These are phyloP conservation scores for Regulus satrapa DNA, from an alignment of 2,113 vertebrate genomes.

Conservation along the genomic window DNA sequence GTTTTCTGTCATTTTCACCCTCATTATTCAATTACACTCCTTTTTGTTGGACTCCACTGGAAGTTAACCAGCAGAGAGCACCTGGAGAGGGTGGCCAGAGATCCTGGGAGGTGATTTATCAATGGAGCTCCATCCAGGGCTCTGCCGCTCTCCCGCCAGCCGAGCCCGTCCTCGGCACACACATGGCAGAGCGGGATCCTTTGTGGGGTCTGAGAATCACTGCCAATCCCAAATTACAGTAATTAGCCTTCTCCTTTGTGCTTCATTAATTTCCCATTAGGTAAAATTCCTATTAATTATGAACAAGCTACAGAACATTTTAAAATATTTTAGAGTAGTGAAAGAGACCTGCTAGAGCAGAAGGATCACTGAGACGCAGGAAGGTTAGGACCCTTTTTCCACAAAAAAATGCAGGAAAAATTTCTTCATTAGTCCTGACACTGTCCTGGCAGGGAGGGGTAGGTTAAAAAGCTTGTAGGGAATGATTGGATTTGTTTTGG, in stretches of 20 bases:
- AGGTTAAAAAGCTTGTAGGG: background rate
- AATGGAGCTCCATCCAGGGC: background rate
- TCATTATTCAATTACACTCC: background rate
- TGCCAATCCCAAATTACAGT: slow-evolving; percentile 39
- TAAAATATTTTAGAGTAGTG: background rate
- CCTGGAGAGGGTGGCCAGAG: background rate
- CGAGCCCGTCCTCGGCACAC: background rate
- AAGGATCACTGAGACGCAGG: fast-evolving
- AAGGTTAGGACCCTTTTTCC: background rate
- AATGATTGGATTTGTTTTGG: background rate
- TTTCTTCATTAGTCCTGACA: background rate
- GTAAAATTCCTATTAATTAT: slow-evolving; percentile 55
- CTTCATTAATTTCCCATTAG: slow-evolving; percentile 57
- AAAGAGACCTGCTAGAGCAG: background rate
- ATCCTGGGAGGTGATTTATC: background rate
- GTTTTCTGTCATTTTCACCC: background rate
- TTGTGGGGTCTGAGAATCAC: background rate
- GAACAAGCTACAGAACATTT: slow-evolving; percentile 7
- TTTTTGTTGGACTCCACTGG: background rate
- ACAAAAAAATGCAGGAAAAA: background rate
- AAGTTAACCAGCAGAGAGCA: background rate
- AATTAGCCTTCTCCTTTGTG: slow-evolving; percentile 49
- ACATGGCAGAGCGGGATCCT: background rate
- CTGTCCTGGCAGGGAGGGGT: background rate
- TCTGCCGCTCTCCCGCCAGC: background rate